phyloP scores from a whole-genome alignment of 2,797 vertebrate species.

The Cynopterus sphinx region DNA sequence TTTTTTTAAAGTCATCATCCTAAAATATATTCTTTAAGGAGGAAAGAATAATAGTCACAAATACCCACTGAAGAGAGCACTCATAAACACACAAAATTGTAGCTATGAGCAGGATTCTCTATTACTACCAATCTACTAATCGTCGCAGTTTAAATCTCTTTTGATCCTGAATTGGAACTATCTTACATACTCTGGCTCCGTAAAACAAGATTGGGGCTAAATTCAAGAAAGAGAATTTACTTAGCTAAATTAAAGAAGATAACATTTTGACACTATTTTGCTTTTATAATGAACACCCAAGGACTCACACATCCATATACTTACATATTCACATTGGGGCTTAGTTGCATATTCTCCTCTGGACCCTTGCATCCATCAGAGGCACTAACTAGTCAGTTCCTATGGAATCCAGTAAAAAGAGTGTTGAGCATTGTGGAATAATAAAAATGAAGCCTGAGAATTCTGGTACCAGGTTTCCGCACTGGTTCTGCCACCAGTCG shows the following conservation, averaged over 20 bases:
- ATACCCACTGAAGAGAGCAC: neutral
- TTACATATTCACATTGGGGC: neutral
- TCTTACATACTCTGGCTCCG: neutral
- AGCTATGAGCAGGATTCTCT: neutral
- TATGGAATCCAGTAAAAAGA: neutral
- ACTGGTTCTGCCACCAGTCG: neutral
- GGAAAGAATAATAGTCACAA: neutral
- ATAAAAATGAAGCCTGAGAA: neutral
- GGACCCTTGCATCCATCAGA: neutral
- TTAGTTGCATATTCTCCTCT: neutral
- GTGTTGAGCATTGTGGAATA: neutral
- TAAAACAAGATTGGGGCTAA: neutral
- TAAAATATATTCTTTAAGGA: conserved; percentile 33
- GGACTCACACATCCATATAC: neutral
- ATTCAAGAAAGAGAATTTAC: neutral
- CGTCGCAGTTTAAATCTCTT: conserved; percentile 2
- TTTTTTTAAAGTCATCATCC: neutral
- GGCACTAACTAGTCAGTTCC: neutral
- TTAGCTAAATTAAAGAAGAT: no score
- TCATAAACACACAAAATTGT: neutral
- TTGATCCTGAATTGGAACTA: conserved; percentile 30
- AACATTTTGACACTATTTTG: neutral
- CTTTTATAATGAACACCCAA: neutral
- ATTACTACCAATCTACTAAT: neutral
- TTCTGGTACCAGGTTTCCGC: neutral